Base-by-base conservation (phyloP, 2,888 invertebrate species). In the Saturnia japonica region DNA sequence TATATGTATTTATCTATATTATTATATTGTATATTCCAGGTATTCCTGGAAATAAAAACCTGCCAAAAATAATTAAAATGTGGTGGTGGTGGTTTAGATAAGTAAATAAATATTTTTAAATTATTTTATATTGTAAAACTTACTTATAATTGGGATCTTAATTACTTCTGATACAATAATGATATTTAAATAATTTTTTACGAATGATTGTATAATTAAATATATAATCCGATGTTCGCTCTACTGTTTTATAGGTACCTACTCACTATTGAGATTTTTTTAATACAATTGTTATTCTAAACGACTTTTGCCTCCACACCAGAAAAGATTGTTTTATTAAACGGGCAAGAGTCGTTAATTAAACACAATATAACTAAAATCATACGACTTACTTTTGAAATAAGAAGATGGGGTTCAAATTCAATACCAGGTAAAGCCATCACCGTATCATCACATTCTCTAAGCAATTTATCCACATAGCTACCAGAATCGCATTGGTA, bases 341-440 rank as follows among this genome's bases (percentile, higher is more conserved):
- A 51, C 19, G 1, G 1, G 19, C 1, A 2, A 19, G 47, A 51
- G 2, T 2, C 6, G 16, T 51, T 19, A 51, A 16, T n/a, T n/a
- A 67, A 67, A 43, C 22, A 40, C 19, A 42, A 66, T 12, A 66
- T 67, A 47, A 67, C 43, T n/a, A 43, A 54, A 42, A 67, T 28
- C 51, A 68, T 9, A 42, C 19, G 64, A 75, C 80, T 78, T 84
- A 93, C 94, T 85, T 90, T 91, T 40, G 94, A 92, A 82, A 94
- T 91, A 22, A 94, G 85, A 69, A 92, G 85, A 82, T 93, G 92
- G 2, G 94, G 93, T 73, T 92, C 87, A 67, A 77, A 82, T 80
- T 90, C 93, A 54, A 90, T 83, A 75, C 87, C 84, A 1, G 94
- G 94, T 70, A 92, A 70, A 54, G 90, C 79, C 88, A 93, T 89